Base-by-base conservation (phyloP, 2,888 invertebrate genomes). In the Nebria salina region DNA sequence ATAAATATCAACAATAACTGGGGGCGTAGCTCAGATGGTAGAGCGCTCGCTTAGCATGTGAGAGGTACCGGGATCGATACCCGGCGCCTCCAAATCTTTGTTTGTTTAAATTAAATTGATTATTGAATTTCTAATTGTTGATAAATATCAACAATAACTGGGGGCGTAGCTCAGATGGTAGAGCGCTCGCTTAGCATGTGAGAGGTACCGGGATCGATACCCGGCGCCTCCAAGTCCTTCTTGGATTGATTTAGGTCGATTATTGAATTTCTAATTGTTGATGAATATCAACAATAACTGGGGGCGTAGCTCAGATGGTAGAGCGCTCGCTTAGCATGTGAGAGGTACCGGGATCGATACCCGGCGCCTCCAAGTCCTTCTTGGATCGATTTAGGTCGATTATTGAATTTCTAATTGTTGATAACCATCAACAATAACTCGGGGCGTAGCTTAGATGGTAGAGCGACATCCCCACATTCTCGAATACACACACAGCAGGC, bases 41-140 rank as follows among this genome's bases (percentile, higher is more conserved):
- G 90, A 90, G 90, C 90, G 90, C 90, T 90, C 90, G 90, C 89
- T 90, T 90, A 90, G 90, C 90, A 90, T 90, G 90, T 89, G 90
- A 90, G 90, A 90, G 90, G 90, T 90, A 90, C 90, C 89, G 90
- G 90, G 90, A 90, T 90, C 90, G 90, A 90, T 90, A 84, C 88
- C 88, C 87, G 87, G 88, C 87, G 87, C 88, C 88, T 88, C 88
- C 88, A 88, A 83, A 77, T 70, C 8, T 54, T 54, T 1, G 8
- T 54, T 7, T 8, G 54, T 3, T 54, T 4, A 11, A 54, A 6
- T 54, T 13, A 54, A 7, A 3, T 54, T 54, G 6, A 54, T 54
- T 54, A 13, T 54, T 6, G 7, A 2, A 54, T 54, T 54, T 54
- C 0, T 8, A 54, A 13, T 54, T 54, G 54, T 54, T 11, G 13